Evolutionary conservation across 2,888 invertebrate species (phyloP), one percentile per base, ranked within the genome.

Genomic region (Tenthredo scrophulariae): DNA sequence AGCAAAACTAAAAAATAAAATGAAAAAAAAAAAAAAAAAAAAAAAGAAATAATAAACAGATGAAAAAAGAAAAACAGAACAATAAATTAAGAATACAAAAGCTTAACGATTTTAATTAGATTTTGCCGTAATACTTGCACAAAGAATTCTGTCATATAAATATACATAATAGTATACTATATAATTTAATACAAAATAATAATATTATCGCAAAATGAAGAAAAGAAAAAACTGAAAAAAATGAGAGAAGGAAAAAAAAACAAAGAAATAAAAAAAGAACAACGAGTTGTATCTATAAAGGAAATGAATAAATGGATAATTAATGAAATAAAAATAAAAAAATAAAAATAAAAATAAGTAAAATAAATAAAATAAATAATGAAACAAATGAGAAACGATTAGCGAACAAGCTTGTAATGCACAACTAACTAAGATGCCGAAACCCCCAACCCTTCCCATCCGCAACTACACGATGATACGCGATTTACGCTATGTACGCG

Each of bases 391-490:
- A 62, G 40, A 62, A 80, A 62, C 79, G 33, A 29, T 77, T 54
- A 77, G 77, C 77, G 77, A 54, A 77, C 77, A 77, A 77, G 54
- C 46, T 54, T 54, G 77, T 67, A 33, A 67, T 67, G 67, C 67
- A 33, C 67, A 67, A 74, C 74, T 74, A 74, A 46, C 75, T 50
- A 50, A 77, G 10, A 77, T 50, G 50, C 77, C 50, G 77, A 77
- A 74, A 72, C 70, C 29, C 26, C n/a, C 13, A 13, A 37, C 62
- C 62, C 26, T 18, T 22, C 26, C 10, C 13, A 62, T 6, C 26
- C 22, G n/a, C n/a, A 13, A 22, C 62, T 26, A 62, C 26, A 62
- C 62, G 62, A 70, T 70, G 29, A 67, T 37, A 37, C 10, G 22
- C 37, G 37, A 37, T 37, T 37, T n/a, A 75, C 43, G 22, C 26